These are phyloP conservation scores for Norana najaformis DNA, from an alignment of 2,888 invertebrate species.

Conservation along the genomic window DNA sequence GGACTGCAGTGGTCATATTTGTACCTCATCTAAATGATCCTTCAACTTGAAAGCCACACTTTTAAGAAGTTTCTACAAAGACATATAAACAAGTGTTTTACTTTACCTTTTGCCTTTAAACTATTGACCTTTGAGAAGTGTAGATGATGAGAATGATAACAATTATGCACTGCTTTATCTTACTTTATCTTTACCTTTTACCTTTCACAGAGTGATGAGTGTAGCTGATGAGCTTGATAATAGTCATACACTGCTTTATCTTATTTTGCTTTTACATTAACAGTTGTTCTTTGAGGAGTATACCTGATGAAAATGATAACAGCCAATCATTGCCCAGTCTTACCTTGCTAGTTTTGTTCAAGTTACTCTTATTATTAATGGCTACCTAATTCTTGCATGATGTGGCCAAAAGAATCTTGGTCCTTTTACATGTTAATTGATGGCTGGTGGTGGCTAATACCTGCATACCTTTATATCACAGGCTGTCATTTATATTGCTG, in stretches of 20 bases:
- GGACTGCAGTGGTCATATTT: background rate
- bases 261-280: background rate
- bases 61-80: background rate
- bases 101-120: background rate
- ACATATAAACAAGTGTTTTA: background rate
- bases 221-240: background rate
- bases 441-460: background rate
- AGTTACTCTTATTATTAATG: background rate
- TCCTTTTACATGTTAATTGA: background rate
- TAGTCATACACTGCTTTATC: background rate
- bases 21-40: background rate
- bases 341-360: background rate
- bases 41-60: too few relatives aligned
- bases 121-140: too few relatives aligned
- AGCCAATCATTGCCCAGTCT: background rate
- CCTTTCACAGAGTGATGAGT: background rate
- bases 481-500: background rate
- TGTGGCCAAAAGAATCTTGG: background rate
- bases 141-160: too few relatives aligned
- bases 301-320: conserved; percentile 1
- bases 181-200: background rate
- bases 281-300: background rate
- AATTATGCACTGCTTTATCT: background rate
- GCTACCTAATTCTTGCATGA: background rate
- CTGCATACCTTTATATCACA: background rate